Evolutionary conservation across 2,113 vertebrate genomes (phyloP), one percentile per base, ranked within the genome.

Genomic region (Chitala chitala): DNA sequence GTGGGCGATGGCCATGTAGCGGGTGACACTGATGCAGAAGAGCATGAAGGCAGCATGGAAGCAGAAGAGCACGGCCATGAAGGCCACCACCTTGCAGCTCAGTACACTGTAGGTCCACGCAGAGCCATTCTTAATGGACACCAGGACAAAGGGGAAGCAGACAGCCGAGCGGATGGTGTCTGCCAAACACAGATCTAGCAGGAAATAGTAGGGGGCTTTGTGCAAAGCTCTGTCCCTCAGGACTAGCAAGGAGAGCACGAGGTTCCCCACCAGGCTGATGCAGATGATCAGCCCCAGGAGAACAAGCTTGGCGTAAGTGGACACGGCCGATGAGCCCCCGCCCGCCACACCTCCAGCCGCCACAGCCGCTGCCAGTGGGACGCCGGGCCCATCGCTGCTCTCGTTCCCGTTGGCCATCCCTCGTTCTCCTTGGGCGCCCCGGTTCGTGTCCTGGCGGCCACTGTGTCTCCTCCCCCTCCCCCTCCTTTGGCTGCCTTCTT

Each of bases 21-120:
- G 93, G 29, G 94, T 96, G 82, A 96, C 92, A 0, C 94, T 95
- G 83, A 96, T 94, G 70, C 94, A 96, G 82, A 96, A 96, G 79
- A 96, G 92, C 93, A 96, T 94, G 88, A 96, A 96, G 89, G 94
- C 94, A 78, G 95, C 94, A 56, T 96, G 94, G 87, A 96, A 96
- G 79, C 94, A 95, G 84, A 95, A 96, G 50, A 96, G 92, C 83
- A 96, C 94, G 0, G 94, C 94, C 92, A 96, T 93, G 81, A 96
- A 96, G 77, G 95, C 95, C 87, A 95, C 93, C 75, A 96, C 93
- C 84, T 96, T 96, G 88, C 95, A 96, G 86, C 95, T 94, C 81
- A 96, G 85, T 15, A 91, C 88, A 31, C 94, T 94, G 89, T 95
- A 95, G 75, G 93, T 93, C 95, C 95, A 95, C 64, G 91, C 91